Evolutionary conservation across 1,140 invertebrate genomes (phyloP).

Genomic region (Hypsibius dujardini): DNA sequence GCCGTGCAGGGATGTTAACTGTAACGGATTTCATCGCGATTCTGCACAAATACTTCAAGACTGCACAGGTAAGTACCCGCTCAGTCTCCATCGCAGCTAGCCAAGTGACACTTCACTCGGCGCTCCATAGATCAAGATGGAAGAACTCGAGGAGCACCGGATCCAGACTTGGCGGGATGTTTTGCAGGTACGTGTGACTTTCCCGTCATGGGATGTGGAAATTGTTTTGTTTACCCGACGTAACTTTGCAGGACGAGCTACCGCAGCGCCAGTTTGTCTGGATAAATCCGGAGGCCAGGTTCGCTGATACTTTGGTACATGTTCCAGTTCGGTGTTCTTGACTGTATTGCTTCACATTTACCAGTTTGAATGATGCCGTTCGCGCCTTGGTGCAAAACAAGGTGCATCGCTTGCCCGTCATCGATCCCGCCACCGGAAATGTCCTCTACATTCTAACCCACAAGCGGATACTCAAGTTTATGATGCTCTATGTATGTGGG

Average conservation of each 20-base stretch:
- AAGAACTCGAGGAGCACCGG: constrained; percentile 91
- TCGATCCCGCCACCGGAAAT: constrained; percentile 82
- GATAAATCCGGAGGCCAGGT: background rate
- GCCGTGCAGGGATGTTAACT: constrained; percentile 71
- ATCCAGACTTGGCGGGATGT: constrained; percentile 68
- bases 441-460: constrained; percentile 97
- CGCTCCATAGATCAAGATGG: constrained; percentile 46
- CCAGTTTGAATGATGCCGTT: constrained; percentile 66
- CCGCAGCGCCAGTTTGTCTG: background rate
- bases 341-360: too few relatives aligned
- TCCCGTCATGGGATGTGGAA: too few relatives aligned
- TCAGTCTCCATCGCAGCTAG: too few relatives aligned
- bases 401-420: constrained; percentile 90
- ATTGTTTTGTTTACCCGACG: too few relatives aligned
- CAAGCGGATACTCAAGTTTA: constrained; percentile 90
- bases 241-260: too few relatives aligned
- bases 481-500: constrained; percentile 89
- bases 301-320: too few relatives aligned
- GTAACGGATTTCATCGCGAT: constrained; percentile 99
- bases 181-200: background rate
- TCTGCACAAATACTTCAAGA: constrained; percentile 74
- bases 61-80: too few relatives aligned
- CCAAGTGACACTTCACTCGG: constrained; percentile 2
- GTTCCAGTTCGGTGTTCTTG: constrained; percentile 22
- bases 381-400: constrained; percentile 71